A percentile compares a stretch with the other conserved stretches of the same genome.
These are phyloP conservation scores for Osmerus eperlanus DNA, from an alignment of 2,113 vertebrate genomes.

Conservation along the genomic window DNA sequence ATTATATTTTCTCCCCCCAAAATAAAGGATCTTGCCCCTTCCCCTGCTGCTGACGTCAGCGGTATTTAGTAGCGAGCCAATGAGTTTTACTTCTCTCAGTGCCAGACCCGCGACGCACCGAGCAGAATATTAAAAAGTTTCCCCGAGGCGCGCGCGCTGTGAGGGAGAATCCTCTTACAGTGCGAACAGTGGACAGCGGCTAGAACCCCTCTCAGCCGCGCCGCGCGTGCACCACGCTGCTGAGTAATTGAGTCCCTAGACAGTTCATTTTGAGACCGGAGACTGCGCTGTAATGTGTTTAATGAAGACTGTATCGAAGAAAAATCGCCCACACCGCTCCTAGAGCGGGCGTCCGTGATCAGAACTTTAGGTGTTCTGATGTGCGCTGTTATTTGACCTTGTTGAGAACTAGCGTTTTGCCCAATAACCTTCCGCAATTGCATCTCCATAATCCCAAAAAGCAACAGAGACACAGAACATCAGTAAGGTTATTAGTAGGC, in stretches of 20 bases:
- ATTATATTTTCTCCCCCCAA: neutral
- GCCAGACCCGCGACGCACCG: neutral
- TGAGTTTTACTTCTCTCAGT: constrained; percentile 13
- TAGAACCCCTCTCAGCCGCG: neutral
- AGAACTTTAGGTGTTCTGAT: neutral
- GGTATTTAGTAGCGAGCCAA: constrained; percentile 30
- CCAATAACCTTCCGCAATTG: neutral
- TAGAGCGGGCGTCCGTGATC: neutral
- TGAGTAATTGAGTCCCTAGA: constrained; percentile 36
- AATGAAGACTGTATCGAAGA: constrained; percentile 5
- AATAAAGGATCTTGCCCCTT: neutral
- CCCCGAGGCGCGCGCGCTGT: constrained; percentile 2
- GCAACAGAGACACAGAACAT: neutral
- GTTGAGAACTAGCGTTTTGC: neutral
- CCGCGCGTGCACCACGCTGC: constrained; percentile 12
- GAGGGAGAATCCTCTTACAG: constrained; percentile 30
- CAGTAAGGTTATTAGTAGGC: too few species aligned
- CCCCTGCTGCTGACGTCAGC: constrained; percentile 29
- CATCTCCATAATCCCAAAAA: neutral
- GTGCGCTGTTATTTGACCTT: neutral
- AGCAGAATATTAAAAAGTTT: constrained; percentile 37
- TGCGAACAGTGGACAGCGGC: neutral
- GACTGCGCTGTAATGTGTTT: constrained; percentile 5
- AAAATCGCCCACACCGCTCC: neutral
- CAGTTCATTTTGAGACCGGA: constrained; percentile 24